These are phyloP conservation scores for Limonius californicus DNA, from an alignment of 1,140 invertebrate genomes.

Conservation along the genomic window DNA sequence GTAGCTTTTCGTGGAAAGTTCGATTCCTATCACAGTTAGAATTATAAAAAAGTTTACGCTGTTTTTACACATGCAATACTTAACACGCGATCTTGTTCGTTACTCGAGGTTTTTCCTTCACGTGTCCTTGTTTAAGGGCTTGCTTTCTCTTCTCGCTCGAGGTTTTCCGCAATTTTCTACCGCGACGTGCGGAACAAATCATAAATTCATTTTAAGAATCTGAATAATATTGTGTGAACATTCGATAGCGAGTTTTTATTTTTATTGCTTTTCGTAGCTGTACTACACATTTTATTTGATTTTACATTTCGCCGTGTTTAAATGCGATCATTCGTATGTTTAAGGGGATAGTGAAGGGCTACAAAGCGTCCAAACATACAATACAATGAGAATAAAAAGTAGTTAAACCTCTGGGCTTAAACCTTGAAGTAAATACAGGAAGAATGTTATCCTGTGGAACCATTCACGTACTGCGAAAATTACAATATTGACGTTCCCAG, in stretches of 20 bases:
- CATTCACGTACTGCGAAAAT: no score
- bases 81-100: slow-evolving; percentile 23
- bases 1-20: slow-evolving; percentile 15
- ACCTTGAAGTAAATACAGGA: no score
- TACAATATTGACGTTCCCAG: no score
- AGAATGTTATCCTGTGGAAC: no score
- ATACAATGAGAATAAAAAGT: no score
- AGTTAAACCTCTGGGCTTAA: no score
- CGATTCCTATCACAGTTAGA: slow-evolving; percentile 20
- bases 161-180: no score
- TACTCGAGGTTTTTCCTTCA: background rate
- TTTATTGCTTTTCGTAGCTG: slow-evolving; percentile 5
- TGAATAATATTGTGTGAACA: slow-evolving; percentile 11
- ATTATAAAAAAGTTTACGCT: slow-evolving; percentile 29
- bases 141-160: background rate
- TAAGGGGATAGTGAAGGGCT: no score
- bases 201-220: slow-evolving; percentile 1
- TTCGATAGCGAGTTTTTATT: slow-evolving; percentile 9
- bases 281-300: background rate
- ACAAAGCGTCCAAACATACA: no score
- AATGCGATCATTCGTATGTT: background rate
- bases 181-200: background rate
- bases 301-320: background rate
- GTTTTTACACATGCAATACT: slow-evolving; percentile 28
- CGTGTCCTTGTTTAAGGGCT: background rate